phyloP scores from a whole-genome alignment of 2,113 vertebrate species.

The Serranochromis macrocephalus region DNA sequence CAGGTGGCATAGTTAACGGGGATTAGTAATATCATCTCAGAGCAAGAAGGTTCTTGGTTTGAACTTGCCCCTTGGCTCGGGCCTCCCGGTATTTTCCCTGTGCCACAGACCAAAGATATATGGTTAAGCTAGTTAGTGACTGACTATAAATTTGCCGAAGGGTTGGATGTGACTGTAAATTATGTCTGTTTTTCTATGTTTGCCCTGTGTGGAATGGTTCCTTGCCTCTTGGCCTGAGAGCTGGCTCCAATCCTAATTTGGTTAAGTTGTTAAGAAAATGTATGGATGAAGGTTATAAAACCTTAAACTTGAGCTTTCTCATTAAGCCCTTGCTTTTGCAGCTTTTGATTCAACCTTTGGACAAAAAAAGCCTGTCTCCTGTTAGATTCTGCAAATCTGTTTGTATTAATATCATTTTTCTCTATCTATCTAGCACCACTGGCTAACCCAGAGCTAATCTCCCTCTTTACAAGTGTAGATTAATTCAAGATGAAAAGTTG shows the following conservation, averaged over 20 bases:
- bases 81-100: neutral
- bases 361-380: neutral
- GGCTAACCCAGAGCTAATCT: neutral
- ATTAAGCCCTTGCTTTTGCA: neutral
- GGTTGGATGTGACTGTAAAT: neutral
- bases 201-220: neutral
- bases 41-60: neutral
- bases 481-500: neutral
- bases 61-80: neutral
- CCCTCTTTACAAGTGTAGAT: neutral
- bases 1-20: fast-evolving
- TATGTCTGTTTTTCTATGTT: neutral
- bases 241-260: neutral
- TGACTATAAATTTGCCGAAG: neutral
- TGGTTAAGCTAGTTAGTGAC: neutral
- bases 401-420: neutral
- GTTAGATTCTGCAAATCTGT: neutral
- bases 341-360: neutral
- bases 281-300: neutral
- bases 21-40: neutral
- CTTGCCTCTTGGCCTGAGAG: neutral
- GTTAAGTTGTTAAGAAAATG: neutral
- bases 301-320: neutral
- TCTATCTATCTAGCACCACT: neutral
- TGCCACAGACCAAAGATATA: neutral